Conservation (phyloP, 1,140 invertebrate species). For the Formica exsecta region DNA sequence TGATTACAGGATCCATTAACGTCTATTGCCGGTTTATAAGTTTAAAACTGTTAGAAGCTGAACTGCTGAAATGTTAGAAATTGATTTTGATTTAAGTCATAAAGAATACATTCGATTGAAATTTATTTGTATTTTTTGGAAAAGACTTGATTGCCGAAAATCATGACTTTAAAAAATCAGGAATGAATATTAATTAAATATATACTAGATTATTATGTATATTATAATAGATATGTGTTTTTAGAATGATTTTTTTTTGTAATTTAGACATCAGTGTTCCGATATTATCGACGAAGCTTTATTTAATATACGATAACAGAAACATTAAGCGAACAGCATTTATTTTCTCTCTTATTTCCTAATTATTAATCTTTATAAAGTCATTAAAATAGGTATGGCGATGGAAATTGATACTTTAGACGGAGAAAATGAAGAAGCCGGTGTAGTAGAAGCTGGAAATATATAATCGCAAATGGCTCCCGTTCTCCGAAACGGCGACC, state of each 20-base stretch:
- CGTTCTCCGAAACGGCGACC: background rate
- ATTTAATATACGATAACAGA: background rate
- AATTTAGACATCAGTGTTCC: background rate
- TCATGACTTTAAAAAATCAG: background rate
- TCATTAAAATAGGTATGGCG: background rate
- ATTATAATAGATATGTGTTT: background rate
- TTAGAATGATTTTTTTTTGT: background rate
- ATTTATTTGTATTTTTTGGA: background rate
- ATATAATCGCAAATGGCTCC: slow-evolving; percentile 31
- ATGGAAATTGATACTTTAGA: slow-evolving; percentile 45
- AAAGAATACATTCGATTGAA: background rate
- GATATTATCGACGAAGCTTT: background rate
- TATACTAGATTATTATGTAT: too few relatives aligned
- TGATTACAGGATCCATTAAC: background rate
- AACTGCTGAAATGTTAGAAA: background rate
- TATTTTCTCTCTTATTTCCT: background rate
- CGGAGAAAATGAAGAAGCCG: slow-evolving; percentile 40
- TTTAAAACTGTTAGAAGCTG: background rate
- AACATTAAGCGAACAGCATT: background rate
- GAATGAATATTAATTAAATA: background rate
- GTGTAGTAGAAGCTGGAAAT: background rate
- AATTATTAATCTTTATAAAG: slow-evolving; percentile 9
- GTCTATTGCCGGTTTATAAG: background rate
- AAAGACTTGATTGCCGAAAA: background rate
- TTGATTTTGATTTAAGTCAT: background rate